phyloP scores from a whole-genome alignment of 2,113 vertebrate genomes.

The Oxygymnocypris stewartii region DNA sequence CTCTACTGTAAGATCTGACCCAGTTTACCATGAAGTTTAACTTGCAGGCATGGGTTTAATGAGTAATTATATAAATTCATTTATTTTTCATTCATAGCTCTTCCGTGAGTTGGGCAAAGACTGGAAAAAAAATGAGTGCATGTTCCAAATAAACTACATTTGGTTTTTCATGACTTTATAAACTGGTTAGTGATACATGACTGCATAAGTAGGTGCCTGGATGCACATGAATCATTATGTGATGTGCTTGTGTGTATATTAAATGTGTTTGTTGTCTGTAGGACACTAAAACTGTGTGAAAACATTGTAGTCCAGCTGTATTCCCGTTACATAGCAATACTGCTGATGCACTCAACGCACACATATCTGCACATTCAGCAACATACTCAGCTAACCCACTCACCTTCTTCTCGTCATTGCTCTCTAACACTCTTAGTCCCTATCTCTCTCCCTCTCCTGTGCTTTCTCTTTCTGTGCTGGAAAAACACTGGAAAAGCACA shows the following conservation, averaged over 20 bases:
- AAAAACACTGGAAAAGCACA: slow-evolving; percentile 67
- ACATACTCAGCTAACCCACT: slow-evolving; percentile 40
- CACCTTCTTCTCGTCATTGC: slow-evolving; percentile 26
- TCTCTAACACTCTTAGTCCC: slow-evolving; percentile 22
- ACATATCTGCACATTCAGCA: slow-evolving; percentile 44
- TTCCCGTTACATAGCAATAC: slow-evolving; percentile 24
- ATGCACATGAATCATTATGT: slow-evolving; percentile 15
- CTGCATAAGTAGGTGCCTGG: slow-evolving; percentile 13
- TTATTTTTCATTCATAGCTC: slow-evolving; percentile 46
- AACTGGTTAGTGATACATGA: slow-evolving; percentile 13
- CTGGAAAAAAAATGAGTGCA: slow-evolving; percentile 10
- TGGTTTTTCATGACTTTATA: slow-evolving; percentile 3
- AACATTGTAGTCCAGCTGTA: background rate
- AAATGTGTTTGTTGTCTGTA: slow-evolving; percentile 13
- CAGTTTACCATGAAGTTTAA: slow-evolving; percentile 38
- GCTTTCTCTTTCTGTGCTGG: background rate
- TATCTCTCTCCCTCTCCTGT: background rate
- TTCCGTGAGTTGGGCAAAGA: slow-evolving; percentile 19
- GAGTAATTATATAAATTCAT: slow-evolving; percentile 52
- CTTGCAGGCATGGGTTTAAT: slow-evolving; percentile 37
- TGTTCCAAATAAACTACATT: slow-evolving; percentile 3
- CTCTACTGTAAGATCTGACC: slow-evolving; percentile 43
- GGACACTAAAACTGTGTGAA: slow-evolving; percentile 5
- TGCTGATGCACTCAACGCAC: slow-evolving; percentile 22
- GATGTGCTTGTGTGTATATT: slow-evolving; percentile 23